Evolutionary conservation across 2,113 vertebrate species (phyloP), one percentile per base, ranked within the genome.

Genomic region (Chrysochloris asiatica): DNA sequence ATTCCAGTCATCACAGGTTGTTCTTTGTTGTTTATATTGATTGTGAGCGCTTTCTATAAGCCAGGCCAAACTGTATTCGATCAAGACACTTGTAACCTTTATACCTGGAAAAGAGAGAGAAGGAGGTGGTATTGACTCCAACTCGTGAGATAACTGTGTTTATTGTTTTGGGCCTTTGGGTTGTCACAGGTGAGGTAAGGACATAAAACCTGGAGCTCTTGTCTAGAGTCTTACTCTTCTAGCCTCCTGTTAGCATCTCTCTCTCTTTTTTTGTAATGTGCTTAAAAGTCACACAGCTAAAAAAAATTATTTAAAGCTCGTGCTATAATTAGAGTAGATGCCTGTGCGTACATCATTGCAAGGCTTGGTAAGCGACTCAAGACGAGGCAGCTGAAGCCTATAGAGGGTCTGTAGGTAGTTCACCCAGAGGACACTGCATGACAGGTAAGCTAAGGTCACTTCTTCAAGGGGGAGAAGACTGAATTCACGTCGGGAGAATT

Each of bases 261-360:
- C 54, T 22, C 54, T n/a, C n/a, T n/a, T 22, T 56, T 86, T 54
- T 22, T n/a, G 48, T 81, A 54, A 69, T 89, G 61, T 93, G 28
- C 72, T 90, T 90, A 76, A 76, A 94, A 92, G 65, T 92, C 86
- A 92, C 24, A 83, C 88, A 80, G 80, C 59, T 90, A 16, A 90
- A 88, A 79, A 36, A 59, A 59, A 59, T 83, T 47, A 76, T 88
- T 84, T 91, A 48, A 86, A 86, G 76, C n/a, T 90, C 61, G 36
- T 90, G 56, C 33, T 47, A 6, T 79, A 86, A 85, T 94, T 89
- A 88, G 73, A 63, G 26, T 69, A 61, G 76, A 83, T 75, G 48
- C 45, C 63, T 65, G 12, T 75, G 69, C 43, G 14, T 79, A 1
- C 78, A 47, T 41, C 22, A 65, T 26, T 77, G 47, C 24, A 2